These are phyloP conservation scores for Phenganax stokvisi DNA, from an alignment of 92 coral and sea anemone genomes.

Conservation along the genomic window DNA sequence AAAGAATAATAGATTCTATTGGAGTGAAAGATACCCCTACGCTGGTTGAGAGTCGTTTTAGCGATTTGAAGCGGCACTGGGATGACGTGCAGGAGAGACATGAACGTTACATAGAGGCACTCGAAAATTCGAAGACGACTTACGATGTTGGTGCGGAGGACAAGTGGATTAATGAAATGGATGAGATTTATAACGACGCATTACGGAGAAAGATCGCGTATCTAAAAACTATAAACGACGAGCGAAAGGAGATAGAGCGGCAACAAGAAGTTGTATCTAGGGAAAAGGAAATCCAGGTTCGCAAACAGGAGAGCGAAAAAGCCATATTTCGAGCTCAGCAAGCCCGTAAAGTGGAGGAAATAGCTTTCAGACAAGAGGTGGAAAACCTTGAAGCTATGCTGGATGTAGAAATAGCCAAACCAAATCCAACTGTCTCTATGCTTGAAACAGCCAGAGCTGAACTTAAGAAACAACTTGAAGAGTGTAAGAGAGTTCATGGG, in stretches of 20 bases:
- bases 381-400: conserved; percentile 2
- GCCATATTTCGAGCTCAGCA: not conserved
- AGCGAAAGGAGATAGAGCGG: not conserved
- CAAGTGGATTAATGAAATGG: conserved; percentile 17
- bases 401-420: not conserved
- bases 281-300: not conserved
- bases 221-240: not conserved
- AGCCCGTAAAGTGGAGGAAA: conserved; percentile 7
- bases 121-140: not conserved
- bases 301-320: not conserved
- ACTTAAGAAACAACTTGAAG: conserved; percentile 5
- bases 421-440: not conserved
- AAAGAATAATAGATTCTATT: not conserved
- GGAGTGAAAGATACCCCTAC: not conserved
- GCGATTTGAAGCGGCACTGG: no score
- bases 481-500: not conserved
- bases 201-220: not conserved
- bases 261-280: not conserved
- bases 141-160: conserved; percentile 11
- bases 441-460: conserved; percentile 6
- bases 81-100: not conserved
- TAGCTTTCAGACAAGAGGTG: conserved; percentile 21
- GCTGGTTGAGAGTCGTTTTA: no score
- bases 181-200: not conserved
- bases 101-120: conserved; percentile 15